A percentile compares a stretch with the other conserved stretches of the same genome.
These are phyloP conservation scores for Ornithorhynchus anatinus DNA, from an alignment of 2,113 vertebrate species.

Conservation along the genomic window DNA sequence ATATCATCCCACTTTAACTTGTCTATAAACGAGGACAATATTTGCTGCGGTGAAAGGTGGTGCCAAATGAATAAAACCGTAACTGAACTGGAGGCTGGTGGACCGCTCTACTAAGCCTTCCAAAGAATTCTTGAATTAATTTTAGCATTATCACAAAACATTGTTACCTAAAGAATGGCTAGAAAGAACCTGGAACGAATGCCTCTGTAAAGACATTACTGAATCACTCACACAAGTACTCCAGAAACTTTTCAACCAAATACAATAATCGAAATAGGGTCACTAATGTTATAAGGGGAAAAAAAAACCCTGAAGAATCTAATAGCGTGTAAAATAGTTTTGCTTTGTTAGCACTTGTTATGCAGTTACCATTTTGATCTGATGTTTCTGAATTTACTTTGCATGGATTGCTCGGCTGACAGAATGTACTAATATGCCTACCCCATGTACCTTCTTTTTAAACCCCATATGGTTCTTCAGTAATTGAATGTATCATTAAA, in stretches of 20 bases:
- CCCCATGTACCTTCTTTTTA: neutral
- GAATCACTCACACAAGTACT: conserved; percentile 41
- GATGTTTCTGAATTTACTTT: conserved; percentile 31
- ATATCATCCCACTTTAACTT: conserved; percentile 8
- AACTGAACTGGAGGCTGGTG: neutral
- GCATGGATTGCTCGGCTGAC: conserved; percentile 20
- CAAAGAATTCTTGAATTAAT: neutral
- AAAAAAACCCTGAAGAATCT: conserved; percentile 18
- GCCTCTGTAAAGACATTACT: conserved; percentile 6
- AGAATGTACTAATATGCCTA: accelerated
- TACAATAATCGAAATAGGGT: conserved; percentile 34
- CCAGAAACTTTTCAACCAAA: conserved; percentile 42
- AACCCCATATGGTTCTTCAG: neutral
- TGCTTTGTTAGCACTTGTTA: conserved; percentile 13
- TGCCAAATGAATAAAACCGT: neutral
- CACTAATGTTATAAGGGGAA: conserved; percentile 43
- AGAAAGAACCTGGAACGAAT: conserved; percentile 28
- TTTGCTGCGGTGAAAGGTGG: neutral
- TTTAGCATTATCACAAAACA: conserved; percentile 24
- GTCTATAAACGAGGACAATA: neutral
- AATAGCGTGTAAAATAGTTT: conserved; percentile 29
- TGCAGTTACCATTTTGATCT: conserved; percentile 4
- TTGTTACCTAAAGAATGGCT: conserved; percentile 13
- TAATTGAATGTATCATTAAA: neutral
- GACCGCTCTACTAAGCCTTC: neutral